Percentiles rank a stretch among this genome's conserved stretches.
These are phyloP conservation scores for Danio jaintianensis DNA, from an alignment of 2,797 vertebrate genomes.

Conservation along the genomic window DNA sequence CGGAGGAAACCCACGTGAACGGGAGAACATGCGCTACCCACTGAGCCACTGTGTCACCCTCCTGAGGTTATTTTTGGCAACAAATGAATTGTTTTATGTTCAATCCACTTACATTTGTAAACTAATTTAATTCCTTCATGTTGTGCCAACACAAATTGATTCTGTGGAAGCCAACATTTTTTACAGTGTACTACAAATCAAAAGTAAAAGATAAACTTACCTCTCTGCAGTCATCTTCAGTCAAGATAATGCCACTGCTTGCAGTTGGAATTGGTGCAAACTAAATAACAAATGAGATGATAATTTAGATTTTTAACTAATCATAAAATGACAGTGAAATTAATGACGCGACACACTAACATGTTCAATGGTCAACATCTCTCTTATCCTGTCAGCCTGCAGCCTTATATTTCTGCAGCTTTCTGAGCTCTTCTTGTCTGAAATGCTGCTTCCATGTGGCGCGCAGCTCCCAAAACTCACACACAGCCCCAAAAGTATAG, in stretches of 20 bases:
- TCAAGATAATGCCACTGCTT: not conserved
- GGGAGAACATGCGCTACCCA: too few species aligned
- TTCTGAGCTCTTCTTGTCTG: not conserved
- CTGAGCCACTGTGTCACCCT: too few species aligned
- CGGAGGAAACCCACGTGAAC: too few species aligned
- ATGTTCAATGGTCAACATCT: not conserved
- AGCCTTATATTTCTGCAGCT: not conserved
- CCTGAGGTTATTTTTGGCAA: too few species aligned
- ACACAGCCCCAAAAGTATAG: constrained; percentile 1
- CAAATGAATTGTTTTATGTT: too few species aligned
- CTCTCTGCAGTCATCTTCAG: not conserved
- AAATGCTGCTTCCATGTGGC: not conserved
- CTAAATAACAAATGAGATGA: not conserved
- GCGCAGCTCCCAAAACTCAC: not conserved
- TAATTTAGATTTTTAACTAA: not conserved
- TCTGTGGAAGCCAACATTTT: too few species aligned
- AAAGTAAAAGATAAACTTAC: not conserved
- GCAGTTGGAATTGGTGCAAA: not conserved
- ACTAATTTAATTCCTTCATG: too few species aligned
- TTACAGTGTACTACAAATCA: too few species aligned
- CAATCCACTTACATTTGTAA: too few species aligned
- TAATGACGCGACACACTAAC: not conserved
- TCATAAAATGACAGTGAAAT: not conserved
- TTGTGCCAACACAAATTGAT: too few species aligned
- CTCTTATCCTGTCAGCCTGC: not conserved